A percentile compares a stretch with the other conserved stretches of the same genome.
phyloP scores from a whole-genome alignment of 2,113 vertebrate genomes.

The Cyprinodon brontotheroides region DNA sequence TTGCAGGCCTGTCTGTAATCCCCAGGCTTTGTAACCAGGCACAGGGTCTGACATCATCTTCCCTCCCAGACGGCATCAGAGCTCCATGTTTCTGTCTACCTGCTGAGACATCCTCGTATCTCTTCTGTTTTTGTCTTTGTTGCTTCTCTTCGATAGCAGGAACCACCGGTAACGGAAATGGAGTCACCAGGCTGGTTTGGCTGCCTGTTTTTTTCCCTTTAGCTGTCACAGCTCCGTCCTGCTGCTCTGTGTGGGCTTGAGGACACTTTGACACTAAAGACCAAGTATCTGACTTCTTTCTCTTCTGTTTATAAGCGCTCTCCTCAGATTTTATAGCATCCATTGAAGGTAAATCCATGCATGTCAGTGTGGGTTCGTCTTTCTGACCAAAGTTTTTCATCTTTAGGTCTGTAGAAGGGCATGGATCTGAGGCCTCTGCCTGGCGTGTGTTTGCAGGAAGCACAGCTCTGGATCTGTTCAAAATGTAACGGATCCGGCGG shows the following conservation, averaged over 20 bases:
- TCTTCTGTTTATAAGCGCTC: not conserved
- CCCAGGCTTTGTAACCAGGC: slow-evolving; percentile 55
- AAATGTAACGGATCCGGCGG: slow-evolving; percentile 55
- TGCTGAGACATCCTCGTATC: slow-evolving; percentile 17
- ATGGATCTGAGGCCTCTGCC: not conserved
- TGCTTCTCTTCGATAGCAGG: slow-evolving; percentile 6
- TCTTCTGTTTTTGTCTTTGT: slow-evolving; percentile 21
- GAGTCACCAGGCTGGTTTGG: slow-evolving; percentile 31
- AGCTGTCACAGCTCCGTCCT: slow-evolving; percentile 10
- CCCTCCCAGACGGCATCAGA: slow-evolving; percentile 1
- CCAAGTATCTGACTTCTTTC: not conserved
- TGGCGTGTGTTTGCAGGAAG: slow-evolving; percentile 35
- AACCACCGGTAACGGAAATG: slow-evolving; percentile 37
- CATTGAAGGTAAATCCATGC: not conserved
- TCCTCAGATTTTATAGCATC: slow-evolving; percentile 1
- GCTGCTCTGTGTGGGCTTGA: slow-evolving; percentile 6
- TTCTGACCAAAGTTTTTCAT: not conserved
- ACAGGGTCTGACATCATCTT: slow-evolving; percentile 34
- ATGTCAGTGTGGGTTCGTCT: not conserved
- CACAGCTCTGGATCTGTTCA: slow-evolving; percentile 49
- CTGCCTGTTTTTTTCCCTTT: slow-evolving; percentile 11
- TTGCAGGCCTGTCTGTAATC: slow-evolving; percentile 20
- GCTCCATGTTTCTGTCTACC: slow-evolving; percentile 12
- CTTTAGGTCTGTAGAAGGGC: slow-evolving; percentile 18
- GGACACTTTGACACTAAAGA: not conserved